A percentile compares a stretch with the other conserved stretches of the same genome.
Evolutionary conservation across 2,888 invertebrate species (phyloP).

Genomic region (Parapristionchus giblindavisi): DNA sequence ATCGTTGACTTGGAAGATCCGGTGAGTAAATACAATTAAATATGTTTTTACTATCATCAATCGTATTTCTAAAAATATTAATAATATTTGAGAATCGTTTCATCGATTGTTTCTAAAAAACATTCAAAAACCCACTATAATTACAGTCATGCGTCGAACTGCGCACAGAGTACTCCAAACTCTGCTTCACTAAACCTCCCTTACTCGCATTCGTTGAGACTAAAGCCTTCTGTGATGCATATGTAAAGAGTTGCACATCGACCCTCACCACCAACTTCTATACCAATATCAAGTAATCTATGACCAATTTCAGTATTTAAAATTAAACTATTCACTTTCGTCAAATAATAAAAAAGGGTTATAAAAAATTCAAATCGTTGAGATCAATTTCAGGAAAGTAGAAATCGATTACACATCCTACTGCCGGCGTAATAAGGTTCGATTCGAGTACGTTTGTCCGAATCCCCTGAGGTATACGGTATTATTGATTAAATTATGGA

Average conservation of each 20-base stretch:
- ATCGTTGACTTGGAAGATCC: constrained; percentile 7
- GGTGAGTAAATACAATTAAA: neutral
- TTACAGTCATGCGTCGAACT: constrained; percentile 30
- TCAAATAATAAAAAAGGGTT: neutral
- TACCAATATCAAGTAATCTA: constrained; percentile 6
- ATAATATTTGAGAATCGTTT: neutral
- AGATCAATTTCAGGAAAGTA: constrained; percentile 2
- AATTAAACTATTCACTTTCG: neutral
- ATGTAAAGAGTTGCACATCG: constrained; percentile 15
- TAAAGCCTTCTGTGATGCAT: constrained; percentile 31
- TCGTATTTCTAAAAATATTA: neutral
- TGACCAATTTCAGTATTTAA: neutral
- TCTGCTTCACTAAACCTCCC: constrained; percentile 30
- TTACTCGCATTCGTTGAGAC: constrained; percentile 24
- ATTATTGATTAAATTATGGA: no score
- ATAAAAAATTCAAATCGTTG: neutral
- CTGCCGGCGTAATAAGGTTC: constrained; percentile 15
- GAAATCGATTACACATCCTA: constrained; percentile 32
- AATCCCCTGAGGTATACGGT: constrained; percentile 36
- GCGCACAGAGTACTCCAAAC: constrained; percentile 15
- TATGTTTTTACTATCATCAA: neutral
- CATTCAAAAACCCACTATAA: neutral
- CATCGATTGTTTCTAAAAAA: neutral
- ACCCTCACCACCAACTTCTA: constrained; percentile 24
- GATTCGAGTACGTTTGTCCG: constrained; percentile 37